Evolutionary conservation across 2,888 invertebrate genomes (phyloP).

Genomic region (Sthenelais limicola): DNA sequence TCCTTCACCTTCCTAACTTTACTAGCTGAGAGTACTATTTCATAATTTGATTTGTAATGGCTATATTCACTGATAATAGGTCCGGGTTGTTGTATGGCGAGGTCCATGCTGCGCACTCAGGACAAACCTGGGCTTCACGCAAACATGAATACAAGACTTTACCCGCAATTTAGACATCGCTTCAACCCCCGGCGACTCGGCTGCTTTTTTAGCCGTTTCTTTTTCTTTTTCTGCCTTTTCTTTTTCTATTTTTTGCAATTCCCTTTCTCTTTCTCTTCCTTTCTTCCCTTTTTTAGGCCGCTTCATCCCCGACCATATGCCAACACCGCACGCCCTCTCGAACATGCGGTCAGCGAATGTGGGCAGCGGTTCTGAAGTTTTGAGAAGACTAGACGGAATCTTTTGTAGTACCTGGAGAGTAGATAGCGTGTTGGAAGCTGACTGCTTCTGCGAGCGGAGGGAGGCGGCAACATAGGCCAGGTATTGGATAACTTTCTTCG

Average conservation of each 20-base stretch:
- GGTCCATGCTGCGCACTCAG: too few species aligned
- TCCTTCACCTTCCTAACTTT: too few species aligned
- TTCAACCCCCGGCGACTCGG: neutral
- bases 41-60: too few species aligned
- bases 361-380: neutral
- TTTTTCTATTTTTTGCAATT: neutral
- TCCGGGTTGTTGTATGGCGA: too few species aligned
- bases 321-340: constrained; percentile 5
- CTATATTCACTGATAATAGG: too few species aligned
- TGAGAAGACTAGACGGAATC: constrained; percentile 2
- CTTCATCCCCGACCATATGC: constrained; percentile 19
- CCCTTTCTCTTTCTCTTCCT: neutral
- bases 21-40: too few species aligned
- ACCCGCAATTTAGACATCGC: neutral
- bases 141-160: neutral
- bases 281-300: neutral
- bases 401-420: constrained; percentile 55
- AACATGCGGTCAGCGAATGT: constrained; percentile 4
- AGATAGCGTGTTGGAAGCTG: constrained; percentile 44
- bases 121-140: neutral
- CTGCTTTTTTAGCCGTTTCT: neutral
- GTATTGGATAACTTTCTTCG: constrained; percentile 99
- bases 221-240: neutral
- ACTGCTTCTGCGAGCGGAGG: constrained; percentile 56
- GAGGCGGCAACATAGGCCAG: constrained; percentile 99